These are phyloP conservation scores for Brevimyrus niger DNA, from an alignment of 2,113 vertebrate species.

Conservation along the genomic window DNA sequence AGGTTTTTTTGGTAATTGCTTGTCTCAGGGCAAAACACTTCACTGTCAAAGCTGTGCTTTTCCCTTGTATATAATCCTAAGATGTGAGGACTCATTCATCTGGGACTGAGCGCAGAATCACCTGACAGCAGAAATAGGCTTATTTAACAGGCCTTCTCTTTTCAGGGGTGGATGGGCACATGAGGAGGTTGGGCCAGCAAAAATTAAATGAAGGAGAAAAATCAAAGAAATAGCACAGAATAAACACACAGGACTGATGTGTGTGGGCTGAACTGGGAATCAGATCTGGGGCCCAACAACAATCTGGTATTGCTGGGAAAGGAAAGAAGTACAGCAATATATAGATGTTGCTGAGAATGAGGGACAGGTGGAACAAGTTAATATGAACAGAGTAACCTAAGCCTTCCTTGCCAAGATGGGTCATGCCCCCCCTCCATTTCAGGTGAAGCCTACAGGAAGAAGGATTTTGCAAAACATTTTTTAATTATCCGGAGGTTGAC, in stretches of 20 bases:
- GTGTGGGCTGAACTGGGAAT: not conserved
- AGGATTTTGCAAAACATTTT: constrained; percentile 9
- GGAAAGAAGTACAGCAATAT: not conserved
- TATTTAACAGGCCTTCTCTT: not conserved
- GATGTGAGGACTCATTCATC: not conserved
- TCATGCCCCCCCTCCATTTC: not conserved
- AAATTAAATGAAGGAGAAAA: not conserved
- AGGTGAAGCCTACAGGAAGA: not conserved
- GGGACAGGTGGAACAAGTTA: not conserved
- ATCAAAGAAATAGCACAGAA: not conserved
- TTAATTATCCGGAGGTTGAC: not conserved
- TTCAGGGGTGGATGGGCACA: not conserved
- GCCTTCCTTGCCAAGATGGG: not conserved
- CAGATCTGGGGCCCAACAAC: not conserved
- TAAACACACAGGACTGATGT: not conserved
- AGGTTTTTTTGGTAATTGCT: constrained; percentile 16
- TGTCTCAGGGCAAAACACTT: not conserved
- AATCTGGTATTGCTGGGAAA: not conserved
- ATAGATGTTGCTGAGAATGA: not conserved
- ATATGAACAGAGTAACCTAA: not conserved
- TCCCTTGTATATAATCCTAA: not conserved
- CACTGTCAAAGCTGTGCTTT: not conserved
- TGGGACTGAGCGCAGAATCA: not conserved
- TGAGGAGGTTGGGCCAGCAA: not conserved
- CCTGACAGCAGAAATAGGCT: not conserved